Conservation (phyloP, 2,888 invertebrate genomes). For the Tinea semifulvella region DNA sequence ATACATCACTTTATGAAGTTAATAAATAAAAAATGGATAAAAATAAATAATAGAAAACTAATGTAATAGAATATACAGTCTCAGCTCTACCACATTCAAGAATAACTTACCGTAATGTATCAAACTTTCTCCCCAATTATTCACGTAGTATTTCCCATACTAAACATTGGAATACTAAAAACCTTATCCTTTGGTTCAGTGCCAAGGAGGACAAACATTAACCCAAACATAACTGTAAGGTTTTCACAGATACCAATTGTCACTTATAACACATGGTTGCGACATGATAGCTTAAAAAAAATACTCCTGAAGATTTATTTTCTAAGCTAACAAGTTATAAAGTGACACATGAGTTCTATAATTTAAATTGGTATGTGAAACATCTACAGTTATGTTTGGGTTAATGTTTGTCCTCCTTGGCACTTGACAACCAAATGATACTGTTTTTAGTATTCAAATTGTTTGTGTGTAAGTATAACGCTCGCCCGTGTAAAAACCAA, state of each 20-base stretch:
- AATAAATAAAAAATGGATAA: too few species aligned
- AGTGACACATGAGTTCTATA: too few species aligned
- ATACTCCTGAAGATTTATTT: background rate
- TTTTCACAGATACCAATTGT: too few species aligned
- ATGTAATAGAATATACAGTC: too few species aligned
- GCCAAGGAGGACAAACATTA: constrained; percentile 1
- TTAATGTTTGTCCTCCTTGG: constrained; percentile 1
- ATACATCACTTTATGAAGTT: too few species aligned
- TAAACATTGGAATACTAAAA: background rate
- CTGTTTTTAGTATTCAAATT: background rate
- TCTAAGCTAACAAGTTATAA: too few species aligned
- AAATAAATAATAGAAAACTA: too few species aligned
- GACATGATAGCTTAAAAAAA: background rate
- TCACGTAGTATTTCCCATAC: background rate
- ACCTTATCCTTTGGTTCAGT: background rate
- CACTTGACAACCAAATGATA: background rate
- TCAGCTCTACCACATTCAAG: background rate
- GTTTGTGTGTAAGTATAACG: too few species aligned
- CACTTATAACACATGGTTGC: too few species aligned
- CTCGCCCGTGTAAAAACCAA: too few species aligned
- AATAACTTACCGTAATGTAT: constrained; percentile 5
- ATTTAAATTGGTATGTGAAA: too few species aligned
- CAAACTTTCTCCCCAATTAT: constrained; percentile 7
- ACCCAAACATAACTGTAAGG: constrained; percentile 5
- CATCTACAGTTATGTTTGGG: constrained; percentile 5